Conservation (phyloP, 2,113 vertebrate genomes). For the Bubo blakistoni region DNA sequence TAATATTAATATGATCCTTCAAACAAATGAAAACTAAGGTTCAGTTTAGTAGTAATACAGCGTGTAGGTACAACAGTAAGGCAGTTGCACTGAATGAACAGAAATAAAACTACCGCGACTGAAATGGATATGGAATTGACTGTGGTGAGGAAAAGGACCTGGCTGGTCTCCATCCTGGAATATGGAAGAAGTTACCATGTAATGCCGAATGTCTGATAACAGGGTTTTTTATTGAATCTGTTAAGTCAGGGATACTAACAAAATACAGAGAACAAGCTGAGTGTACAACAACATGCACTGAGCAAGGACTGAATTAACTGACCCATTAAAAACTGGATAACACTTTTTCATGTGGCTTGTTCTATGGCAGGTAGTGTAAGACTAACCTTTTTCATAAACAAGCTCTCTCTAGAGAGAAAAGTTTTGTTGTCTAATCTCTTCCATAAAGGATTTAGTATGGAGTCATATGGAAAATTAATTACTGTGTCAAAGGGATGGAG, state of each 20-base stretch:
- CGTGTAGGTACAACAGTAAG: not conserved
- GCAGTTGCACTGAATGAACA: not conserved
- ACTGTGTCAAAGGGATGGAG: not conserved
- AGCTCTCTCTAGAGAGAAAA: not conserved
- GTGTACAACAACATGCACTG: not conserved
- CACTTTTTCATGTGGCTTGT: not conserved
- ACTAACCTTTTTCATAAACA: not conserved
- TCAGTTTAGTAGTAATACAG: not conserved
- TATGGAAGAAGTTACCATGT: not conserved
- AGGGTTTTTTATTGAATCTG: not conserved
- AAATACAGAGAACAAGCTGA: conserved; percentile 26
- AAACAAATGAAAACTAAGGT: not conserved
- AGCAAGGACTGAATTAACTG: not conserved
- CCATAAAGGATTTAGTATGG: not conserved
- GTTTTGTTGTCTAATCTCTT: not conserved
- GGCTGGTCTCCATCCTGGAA: not conserved
- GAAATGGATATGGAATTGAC: not conserved
- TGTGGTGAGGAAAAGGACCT: not conserved
- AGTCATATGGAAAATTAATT: not conserved
- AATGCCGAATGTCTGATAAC: not conserved
- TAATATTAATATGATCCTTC: not conserved
- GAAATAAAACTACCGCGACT: not conserved
- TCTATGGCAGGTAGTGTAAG: not conserved
- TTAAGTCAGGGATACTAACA: not conserved
- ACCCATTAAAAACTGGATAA: not conserved